A percentile compares a stretch with the other conserved stretches of the same genome.
Conservation (phyloP, 2,113 vertebrate genomes). For the Scatophagus argus region DNA sequence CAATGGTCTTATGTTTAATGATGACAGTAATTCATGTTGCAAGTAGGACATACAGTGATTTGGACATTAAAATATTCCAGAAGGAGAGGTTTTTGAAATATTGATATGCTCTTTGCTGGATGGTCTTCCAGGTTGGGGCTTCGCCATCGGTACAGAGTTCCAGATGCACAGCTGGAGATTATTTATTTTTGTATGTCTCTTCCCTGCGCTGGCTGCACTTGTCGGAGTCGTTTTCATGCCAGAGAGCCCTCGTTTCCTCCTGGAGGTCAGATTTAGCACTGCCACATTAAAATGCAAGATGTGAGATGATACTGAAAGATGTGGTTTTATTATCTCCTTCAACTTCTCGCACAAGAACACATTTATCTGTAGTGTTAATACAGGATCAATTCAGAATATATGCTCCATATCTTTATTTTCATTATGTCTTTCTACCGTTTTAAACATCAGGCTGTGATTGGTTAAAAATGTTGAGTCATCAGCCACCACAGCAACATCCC, state of each 20-base stretch:
- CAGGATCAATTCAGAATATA: not conserved
- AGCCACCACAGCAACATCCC: constrained; percentile 59
- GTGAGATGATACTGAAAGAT: too few species aligned
- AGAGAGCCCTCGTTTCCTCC: constrained; percentile 95
- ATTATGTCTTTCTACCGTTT: constrained; percentile 2
- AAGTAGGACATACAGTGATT: constrained; percentile 9
- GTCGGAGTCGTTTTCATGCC: constrained; percentile 94
- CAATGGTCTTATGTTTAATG: too few species aligned
- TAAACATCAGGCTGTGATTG: constrained; percentile 42
- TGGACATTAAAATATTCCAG: not conserved
- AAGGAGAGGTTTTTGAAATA: not conserved
- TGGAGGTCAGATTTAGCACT: constrained; percentile 88
- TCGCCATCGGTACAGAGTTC: constrained; percentile 92
- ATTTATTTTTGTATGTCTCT: constrained; percentile 92
- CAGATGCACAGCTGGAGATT: constrained; percentile 98
- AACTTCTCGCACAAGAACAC: not conserved
- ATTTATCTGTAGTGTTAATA: not conserved
- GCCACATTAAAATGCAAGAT: not conserved
- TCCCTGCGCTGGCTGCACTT: constrained; percentile 91
- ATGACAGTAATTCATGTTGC: too few species aligned
- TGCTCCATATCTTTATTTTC: not conserved
- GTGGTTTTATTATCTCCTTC: not conserved
- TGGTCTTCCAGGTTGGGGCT: constrained; percentile 91
- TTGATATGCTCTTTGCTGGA: not conserved
- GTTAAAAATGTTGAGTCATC: constrained; percentile 57